phyloP scores from a whole-genome alignment of 2,113 vertebrate species.

The Gopherus evgoodei region DNA sequence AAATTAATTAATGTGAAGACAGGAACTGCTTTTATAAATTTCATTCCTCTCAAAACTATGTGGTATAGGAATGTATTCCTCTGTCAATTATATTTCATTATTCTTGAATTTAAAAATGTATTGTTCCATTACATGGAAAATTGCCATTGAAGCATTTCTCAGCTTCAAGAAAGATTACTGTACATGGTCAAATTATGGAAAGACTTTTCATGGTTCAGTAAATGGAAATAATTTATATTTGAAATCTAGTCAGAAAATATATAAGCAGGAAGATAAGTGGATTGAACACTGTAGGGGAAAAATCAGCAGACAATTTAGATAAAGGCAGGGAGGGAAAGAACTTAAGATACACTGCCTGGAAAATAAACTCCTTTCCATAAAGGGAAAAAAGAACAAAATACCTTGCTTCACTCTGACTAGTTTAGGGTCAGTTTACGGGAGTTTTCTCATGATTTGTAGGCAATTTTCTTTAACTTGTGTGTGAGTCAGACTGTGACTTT shows the following conservation, averaged over 20 bases:
- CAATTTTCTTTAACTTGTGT: not conserved
- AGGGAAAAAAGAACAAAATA: not conserved
- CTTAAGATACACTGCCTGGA: not conserved
- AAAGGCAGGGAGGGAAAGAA: not conserved
- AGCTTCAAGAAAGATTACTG: constrained; percentile 47
- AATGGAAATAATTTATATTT: constrained; percentile 30
- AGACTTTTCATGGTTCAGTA: constrained; percentile 1
- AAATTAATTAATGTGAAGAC: constrained; percentile 61
- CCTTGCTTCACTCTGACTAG: not conserved
- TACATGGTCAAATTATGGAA: constrained; percentile 32
- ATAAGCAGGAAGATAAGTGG: not conserved
- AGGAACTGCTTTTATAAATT: constrained; percentile 55
- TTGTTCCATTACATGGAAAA: constrained; percentile 58
- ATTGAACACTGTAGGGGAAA: not conserved
- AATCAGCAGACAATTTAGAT: not conserved
- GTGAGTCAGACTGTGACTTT: not conserved
- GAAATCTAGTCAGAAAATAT: constrained; percentile 13
- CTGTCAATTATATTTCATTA: constrained; percentile 34
- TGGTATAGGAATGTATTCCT: constrained; percentile 49
- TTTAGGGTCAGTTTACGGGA: not conserved
- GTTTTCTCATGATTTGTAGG: not conserved
- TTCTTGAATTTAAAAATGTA: constrained; percentile 63
- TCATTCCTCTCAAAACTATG: constrained; percentile 49
- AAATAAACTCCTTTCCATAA: not conserved
- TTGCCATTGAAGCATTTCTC: constrained; percentile 48